A percentile compares a stretch with the other conserved stretches of the same genome.
Evolutionary conservation across 2,113 vertebrate genomes (phyloP).

Genomic region (Nycticryphes semicollaris): DNA sequence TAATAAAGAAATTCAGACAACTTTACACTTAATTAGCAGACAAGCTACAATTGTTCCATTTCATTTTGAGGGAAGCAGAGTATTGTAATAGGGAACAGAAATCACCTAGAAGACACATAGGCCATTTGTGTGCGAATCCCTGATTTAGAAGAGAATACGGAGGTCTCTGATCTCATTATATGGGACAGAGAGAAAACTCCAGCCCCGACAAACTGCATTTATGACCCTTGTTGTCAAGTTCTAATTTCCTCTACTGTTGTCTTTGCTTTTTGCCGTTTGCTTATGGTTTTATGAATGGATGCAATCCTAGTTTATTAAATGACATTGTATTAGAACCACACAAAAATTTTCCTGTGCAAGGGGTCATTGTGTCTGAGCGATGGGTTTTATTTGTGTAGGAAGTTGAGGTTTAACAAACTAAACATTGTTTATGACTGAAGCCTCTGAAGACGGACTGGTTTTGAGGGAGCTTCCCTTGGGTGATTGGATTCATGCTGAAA

Average conservation of each 20-base stretch:
- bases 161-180: neutral
- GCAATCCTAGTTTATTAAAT: neutral
- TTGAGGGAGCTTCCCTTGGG: neutral
- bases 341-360: neutral
- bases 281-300: neutral
- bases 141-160: neutral
- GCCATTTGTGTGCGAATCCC: neutral
- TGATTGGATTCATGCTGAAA: neutral
- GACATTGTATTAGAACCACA: neutral
- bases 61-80: neutral
- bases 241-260: neutral
- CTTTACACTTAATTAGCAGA: constrained; percentile 27
- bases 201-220: neutral
- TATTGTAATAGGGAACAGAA: neutral
- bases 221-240: neutral
- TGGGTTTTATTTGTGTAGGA: neutral
- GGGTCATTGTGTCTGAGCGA: neutral
- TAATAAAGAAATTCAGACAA: neutral
- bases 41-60: neutral
- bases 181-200: neutral
- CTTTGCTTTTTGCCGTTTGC: neutral
- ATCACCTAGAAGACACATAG: neutral
- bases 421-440: fast-evolving
- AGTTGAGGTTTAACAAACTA: neutral
- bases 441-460: neutral